These are phyloP conservation scores for Proisotoma minuta DNA, from an alignment of 2,888 invertebrate species.

Conservation along the genomic window DNA sequence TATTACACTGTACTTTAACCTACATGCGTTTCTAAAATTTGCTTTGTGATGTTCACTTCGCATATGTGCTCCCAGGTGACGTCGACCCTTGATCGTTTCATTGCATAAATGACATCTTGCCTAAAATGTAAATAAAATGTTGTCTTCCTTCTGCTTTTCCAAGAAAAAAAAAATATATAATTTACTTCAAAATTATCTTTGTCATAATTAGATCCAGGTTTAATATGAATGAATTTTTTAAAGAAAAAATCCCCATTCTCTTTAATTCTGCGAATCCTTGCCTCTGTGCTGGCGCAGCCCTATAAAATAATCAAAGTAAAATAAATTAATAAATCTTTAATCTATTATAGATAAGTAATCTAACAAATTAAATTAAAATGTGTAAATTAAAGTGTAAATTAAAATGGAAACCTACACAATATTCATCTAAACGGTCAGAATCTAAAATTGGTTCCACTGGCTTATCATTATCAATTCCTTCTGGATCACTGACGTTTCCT, in stretches of 20 bases:
- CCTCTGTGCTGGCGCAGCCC: background rate
- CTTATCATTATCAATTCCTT: conserved; percentile 13
- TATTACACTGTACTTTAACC: conserved; percentile 1
- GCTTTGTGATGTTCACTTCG: conserved; percentile 26
- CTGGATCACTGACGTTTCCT: conserved; percentile 35
- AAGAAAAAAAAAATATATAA: background rate
- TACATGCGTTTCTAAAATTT: conserved; percentile 27
- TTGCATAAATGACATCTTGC: conserved; percentile 27
- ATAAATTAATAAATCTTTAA: background rate
- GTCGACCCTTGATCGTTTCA: conserved; percentile 16
- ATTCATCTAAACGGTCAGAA: conserved; percentile 29
- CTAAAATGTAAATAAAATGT: conserved; percentile 6
- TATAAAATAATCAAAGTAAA: background rate
- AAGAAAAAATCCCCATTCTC: conserved; percentile 4
- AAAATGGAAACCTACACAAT: conserved; percentile 22
- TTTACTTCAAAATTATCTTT: conserved; percentile 30
- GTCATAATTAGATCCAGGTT: conserved; percentile 26
- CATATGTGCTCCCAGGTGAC: conserved; percentile 29
- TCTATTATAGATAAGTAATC: background rate
- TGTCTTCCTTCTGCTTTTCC: background rate
- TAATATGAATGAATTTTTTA: conserved; percentile 15
- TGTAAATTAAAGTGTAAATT: background rate
- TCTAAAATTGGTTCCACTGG: conserved; percentile 13
- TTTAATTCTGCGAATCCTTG: background rate
- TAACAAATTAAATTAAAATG: background rate